phyloP scores from a whole-genome alignment of 1,140 invertebrate genomes.

The Trachymyrmex septentrionalis region DNA sequence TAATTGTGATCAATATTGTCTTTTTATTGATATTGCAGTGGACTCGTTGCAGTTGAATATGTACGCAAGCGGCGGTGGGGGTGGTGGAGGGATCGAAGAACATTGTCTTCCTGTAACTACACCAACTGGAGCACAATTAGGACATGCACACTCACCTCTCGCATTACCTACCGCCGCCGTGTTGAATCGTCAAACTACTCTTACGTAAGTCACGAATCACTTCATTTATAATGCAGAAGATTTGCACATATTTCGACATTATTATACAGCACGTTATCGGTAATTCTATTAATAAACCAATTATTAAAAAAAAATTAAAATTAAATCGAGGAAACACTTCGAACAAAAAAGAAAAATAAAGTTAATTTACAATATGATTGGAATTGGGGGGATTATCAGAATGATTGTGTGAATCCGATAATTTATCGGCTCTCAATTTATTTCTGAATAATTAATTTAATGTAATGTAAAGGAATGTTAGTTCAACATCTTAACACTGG shows the following conservation, averaged over 20 bases:
- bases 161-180: slow-evolving; percentile 84
- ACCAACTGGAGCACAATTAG: slow-evolving; percentile 79
- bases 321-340: not conserved
- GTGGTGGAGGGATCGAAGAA: slow-evolving; percentile 77
- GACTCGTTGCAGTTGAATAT: slow-evolving; percentile 85
- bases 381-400: too few species aligned
- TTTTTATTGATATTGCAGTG: slow-evolving; percentile 80
- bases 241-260: not conserved
- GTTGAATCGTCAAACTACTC: slow-evolving; percentile 84
- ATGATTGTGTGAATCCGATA: too few species aligned
- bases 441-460: too few species aligned
- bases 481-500: too few species aligned
- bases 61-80: slow-evolving; percentile 80
- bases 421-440: too few species aligned
- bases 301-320: slow-evolving; percentile 17
- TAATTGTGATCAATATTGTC: slow-evolving; percentile 38
- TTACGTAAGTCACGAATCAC: slow-evolving; percentile 81
- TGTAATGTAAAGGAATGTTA: too few species aligned
- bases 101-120: slow-evolving; percentile 80
- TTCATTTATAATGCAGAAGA: not conserved
- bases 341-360: not conserved
- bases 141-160: slow-evolving; percentile 84
- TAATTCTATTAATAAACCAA: not conserved
- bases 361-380: too few species aligned
- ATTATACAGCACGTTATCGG: not conserved